phyloP scores from a whole-genome alignment of 1,140 invertebrate genomes.

The Drosophila melanogaster region DNA sequence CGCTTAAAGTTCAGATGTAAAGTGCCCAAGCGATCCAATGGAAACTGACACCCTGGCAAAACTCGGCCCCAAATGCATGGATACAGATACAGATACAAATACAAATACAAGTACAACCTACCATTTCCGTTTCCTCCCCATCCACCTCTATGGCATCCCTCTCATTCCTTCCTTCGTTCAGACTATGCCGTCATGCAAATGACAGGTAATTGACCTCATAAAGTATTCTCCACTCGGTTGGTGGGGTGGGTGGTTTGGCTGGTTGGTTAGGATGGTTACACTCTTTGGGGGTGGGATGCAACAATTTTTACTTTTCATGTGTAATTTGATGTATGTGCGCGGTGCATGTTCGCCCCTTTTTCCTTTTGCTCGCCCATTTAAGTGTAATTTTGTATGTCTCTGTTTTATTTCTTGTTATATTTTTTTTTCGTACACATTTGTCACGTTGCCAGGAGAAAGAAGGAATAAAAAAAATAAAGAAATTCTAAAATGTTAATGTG shows the following conservation, averaged over 20 bases:
- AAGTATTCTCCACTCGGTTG: conserved; percentile 36
- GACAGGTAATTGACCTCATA: conserved; percentile 82
- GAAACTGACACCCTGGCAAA: conserved; percentile 69
- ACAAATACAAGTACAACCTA: conserved; percentile 15
- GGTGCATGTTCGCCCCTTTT: conserved; percentile 19
- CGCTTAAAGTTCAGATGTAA: conserved; percentile 71
- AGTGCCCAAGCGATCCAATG: conserved; percentile 17
- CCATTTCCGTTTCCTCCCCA: conserved; percentile 17
- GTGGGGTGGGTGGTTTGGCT: neutral
- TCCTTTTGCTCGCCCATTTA: conserved; percentile 58
- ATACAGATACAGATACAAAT: no score
- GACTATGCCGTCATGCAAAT: conserved; percentile 71
- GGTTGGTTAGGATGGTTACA: no score
- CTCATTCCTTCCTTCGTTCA: neutral
- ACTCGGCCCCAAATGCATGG: conserved; percentile 7
- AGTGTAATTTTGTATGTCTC: conserved; percentile 67
- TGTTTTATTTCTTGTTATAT: conserved; percentile 17
- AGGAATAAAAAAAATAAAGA: conserved; percentile 27
- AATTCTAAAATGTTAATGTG: conserved; percentile 78
- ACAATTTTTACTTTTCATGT: conserved; percentile 79
- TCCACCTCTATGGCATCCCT: neutral
- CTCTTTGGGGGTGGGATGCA: conserved; percentile 37
- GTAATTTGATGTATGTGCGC: conserved; percentile 66
- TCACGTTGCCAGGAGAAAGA: conserved; percentile 70
- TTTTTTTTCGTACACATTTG: conserved; percentile 61